These are phyloP conservation scores for Stenoptilia bipunctidactyla DNA, from an alignment of 2,888 invertebrate species.

Conservation along the genomic window DNA sequence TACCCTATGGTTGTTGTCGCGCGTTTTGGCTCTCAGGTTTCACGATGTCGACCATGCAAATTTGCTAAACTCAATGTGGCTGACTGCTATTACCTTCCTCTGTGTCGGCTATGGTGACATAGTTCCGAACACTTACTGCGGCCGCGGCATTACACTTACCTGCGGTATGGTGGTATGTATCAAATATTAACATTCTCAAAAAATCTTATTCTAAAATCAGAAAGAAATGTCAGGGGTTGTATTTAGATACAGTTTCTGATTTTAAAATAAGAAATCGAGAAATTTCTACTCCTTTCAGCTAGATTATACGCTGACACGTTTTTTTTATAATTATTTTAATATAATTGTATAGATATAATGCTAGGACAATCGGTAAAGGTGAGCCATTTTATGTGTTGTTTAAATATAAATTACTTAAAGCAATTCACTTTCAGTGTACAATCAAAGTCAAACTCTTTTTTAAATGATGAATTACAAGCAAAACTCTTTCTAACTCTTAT, in stretches of 20 bases:
- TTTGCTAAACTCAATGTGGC: constrained; percentile 99
- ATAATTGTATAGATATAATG: neutral
- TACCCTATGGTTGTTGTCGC: constrained; percentile 67
- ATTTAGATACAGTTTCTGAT: neutral
- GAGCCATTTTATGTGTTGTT: constrained; percentile 67
- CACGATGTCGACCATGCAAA: constrained; percentile 99
- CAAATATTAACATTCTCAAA: constrained; percentile 9
- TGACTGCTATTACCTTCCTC: constrained; percentile 99
- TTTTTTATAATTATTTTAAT: neutral
- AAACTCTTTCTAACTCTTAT: constrained; percentile 24
- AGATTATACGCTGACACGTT: neutral
- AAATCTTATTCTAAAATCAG: neutral
- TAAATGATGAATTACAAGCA: constrained; percentile 12
- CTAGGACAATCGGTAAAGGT: constrained; percentile 54
- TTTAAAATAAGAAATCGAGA: neutral
- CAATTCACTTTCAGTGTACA: constrained; percentile 27
- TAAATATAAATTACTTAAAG: constrained; percentile 32
- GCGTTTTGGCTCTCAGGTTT: constrained; percentile 82
- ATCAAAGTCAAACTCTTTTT: constrained; percentile 69
- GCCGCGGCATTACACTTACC: constrained; percentile 97
- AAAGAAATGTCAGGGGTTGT: neutral
- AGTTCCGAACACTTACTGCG: constrained; percentile 99
- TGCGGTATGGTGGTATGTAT: constrained; percentile 99
- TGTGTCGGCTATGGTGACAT: constrained; percentile 99
- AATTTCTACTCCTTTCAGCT: constrained; percentile 21